phyloP scores from a whole-genome alignment of 2,888 invertebrate species.

The Tiliacea citrago region DNA sequence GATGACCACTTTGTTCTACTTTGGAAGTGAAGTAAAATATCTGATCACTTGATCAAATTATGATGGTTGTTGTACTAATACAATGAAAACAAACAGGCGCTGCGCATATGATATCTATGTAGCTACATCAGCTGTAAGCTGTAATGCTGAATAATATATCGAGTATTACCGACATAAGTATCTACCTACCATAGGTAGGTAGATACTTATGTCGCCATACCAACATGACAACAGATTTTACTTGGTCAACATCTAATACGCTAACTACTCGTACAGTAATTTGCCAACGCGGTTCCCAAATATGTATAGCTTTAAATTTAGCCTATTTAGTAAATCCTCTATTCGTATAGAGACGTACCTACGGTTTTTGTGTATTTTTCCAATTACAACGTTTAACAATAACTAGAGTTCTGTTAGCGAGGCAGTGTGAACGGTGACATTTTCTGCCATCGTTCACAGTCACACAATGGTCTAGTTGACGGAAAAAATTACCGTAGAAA shows the following conservation, averaged over 20 bases:
- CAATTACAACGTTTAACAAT: constrained; percentile 38
- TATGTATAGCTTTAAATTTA: constrained; percentile 2
- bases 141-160: not conserved
- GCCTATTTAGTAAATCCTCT: constrained; percentile 23
- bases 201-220: too few species aligned
- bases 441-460: constrained; percentile 30
- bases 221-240: not conserved
- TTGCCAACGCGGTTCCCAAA: constrained; percentile 20
- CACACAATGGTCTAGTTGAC: constrained; percentile 31
- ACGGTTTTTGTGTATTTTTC: constrained; percentile 23
- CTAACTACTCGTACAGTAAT: constrained; percentile 6
- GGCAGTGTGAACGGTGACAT: constrained; percentile 36
- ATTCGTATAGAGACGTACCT: not conserved
- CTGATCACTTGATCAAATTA: too few species aligned
- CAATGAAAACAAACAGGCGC: too few species aligned
- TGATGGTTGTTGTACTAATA: too few species aligned
- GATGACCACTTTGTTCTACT: not conserved
- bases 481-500: constrained; percentile 59
- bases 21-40: not conserved
- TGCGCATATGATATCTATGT: too few species aligned
- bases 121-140: not conserved
- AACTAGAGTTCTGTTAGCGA: constrained; percentile 58
- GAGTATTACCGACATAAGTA: not conserved
- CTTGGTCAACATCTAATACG: not conserved
- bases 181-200: too few species aligned